Percentiles rank a stretch among this genome's conserved stretches.
Evolutionary conservation across 1,140 invertebrate genomes (phyloP).

Genomic region (Antheraea pernyi): DNA sequence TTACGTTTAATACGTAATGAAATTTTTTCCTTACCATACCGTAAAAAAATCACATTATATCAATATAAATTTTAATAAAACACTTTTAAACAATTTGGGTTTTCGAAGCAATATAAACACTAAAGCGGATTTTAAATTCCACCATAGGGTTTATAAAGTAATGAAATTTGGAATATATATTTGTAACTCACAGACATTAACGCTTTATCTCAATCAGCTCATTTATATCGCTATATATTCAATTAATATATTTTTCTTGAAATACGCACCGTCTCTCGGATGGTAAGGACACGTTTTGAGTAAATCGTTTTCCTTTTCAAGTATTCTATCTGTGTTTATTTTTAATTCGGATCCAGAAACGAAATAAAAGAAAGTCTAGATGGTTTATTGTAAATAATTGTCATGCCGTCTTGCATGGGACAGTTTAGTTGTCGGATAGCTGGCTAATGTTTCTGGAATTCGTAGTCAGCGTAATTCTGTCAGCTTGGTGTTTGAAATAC

Average conservation of each 20-base stretch:
- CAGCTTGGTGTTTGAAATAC: constrained; percentile 7
- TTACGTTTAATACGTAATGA: no score
- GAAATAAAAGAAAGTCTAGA: constrained; percentile 7
- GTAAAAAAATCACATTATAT: no score
- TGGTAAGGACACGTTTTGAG: constrained; percentile 62
- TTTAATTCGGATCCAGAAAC: constrained; percentile 50
- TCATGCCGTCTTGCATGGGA: background rate
- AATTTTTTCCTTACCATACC: no score
- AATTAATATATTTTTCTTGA: constrained; percentile 31
- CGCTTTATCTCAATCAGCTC: background rate
- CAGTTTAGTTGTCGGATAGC: background rate
- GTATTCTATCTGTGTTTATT: constrained; percentile 43
- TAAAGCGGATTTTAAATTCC: constrained; percentile 2
- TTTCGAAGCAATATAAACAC: no score
- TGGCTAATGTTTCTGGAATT: constrained; percentile 9
- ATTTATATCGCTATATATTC: constrained; percentile 7
- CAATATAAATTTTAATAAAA: no score
- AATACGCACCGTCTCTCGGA: constrained; percentile 57
- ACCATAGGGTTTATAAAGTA: background rate
- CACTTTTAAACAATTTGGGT: no score
- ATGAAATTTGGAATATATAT: background rate
- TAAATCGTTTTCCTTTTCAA: constrained; percentile 29
- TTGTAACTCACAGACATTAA: background rate
- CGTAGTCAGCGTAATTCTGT: constrained; percentile 5
- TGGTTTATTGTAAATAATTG: background rate